A percentile compares a stretch with the other conserved stretches of the same genome.
Evolutionary conservation across 2,797 vertebrate genomes (phyloP).

Genomic region (Ctenopoma multispine): DNA sequence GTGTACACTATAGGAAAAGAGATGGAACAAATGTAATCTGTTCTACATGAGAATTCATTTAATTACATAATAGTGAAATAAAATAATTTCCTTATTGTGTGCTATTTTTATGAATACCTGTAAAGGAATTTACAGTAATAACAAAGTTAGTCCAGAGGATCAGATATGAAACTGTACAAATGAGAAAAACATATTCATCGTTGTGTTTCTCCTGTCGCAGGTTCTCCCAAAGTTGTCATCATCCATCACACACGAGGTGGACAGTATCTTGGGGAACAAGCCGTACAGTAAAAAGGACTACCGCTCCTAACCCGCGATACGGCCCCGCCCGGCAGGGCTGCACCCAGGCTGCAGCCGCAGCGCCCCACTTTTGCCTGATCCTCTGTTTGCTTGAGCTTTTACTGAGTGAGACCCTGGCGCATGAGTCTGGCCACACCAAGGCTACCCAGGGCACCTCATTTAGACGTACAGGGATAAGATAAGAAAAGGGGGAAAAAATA

Average conservation of each 20-base stretch:
- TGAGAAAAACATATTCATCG: too few relatives aligned
- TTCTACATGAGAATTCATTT: not conserved
- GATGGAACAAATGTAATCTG: not conserved
- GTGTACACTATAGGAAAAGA: not conserved
- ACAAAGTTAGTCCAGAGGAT: not conserved
- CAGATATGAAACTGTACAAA: too few relatives aligned
- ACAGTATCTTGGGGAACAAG: constrained; percentile 99
- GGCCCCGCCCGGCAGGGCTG: constrained; percentile 69
- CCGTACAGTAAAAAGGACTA: constrained; percentile 99
- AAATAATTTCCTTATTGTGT: not conserved
- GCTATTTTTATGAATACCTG: not conserved
- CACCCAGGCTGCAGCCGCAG: constrained; percentile 67
- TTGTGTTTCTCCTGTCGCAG: constrained; percentile 72
- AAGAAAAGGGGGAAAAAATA: constrained; percentile 61
- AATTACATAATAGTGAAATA: not conserved
- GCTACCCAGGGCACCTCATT: constrained; percentile 77
- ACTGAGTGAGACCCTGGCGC: constrained; percentile 87
- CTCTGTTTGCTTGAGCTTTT: constrained; percentile 93
- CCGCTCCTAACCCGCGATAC: constrained; percentile 85
- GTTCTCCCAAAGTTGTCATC: constrained; percentile 98
- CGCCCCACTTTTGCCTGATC: constrained; percentile 84
- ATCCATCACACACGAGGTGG: constrained; percentile 96
- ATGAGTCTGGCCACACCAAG: constrained; percentile 83
- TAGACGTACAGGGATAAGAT: constrained; percentile 76
- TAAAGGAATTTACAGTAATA: not conserved